These are phyloP conservation scores for Progne subis DNA, from an alignment of 2,113 vertebrate genomes.

Conservation along the genomic window DNA sequence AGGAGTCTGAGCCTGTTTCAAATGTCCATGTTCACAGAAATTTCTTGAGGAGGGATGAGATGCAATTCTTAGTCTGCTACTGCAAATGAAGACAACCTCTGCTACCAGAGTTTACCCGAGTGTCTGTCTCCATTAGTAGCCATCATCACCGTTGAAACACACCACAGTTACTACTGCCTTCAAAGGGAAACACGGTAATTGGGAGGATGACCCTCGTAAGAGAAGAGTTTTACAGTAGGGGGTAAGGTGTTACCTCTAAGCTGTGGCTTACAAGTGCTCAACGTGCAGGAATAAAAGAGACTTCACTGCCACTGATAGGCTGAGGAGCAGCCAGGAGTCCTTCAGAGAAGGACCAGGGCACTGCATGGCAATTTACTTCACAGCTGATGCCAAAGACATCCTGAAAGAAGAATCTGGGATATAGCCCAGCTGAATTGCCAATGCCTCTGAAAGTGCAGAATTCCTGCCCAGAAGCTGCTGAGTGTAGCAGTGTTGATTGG, in stretches of 20 bases:
- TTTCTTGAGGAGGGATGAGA: not conserved
- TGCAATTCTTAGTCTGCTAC: not conserved
- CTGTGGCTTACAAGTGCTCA: not conserved
- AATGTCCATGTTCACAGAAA: rapidly evolving
- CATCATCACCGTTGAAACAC: not conserved
- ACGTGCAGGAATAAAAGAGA: not conserved
- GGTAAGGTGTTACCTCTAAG: not conserved
- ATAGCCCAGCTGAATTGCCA: not conserved
- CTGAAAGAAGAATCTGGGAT: not conserved
- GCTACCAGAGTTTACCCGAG: not conserved
- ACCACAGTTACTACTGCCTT: not conserved
- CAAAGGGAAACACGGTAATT: rapidly evolving
- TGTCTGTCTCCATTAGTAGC: not conserved
- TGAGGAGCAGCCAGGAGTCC: not conserved
- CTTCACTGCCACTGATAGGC: not conserved
- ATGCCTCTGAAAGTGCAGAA: not conserved
- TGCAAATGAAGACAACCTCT: not conserved
- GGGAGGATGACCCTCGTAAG: not conserved
- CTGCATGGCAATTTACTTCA: not conserved
- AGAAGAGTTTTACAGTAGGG: not conserved
- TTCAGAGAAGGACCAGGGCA: not conserved
- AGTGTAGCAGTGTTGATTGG: not conserved
- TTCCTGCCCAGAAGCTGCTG: not conserved
- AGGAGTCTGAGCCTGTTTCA: not conserved
- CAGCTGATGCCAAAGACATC: not conserved